phyloP scores from a whole-genome alignment of 2,113 vertebrate genomes.

The Numida meleagris region DNA sequence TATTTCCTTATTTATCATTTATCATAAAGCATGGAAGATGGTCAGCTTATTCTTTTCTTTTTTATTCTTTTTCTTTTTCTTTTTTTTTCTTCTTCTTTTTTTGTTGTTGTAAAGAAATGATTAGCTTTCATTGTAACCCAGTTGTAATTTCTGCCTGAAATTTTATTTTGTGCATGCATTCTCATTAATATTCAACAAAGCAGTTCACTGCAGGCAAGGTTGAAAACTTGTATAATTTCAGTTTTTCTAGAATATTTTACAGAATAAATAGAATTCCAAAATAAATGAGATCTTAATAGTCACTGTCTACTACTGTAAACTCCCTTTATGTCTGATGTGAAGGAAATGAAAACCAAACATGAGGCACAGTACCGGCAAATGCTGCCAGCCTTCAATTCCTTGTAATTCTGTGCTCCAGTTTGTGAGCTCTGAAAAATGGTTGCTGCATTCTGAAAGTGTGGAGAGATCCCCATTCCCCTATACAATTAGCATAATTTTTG shows the following conservation, averaged over 20 bases:
- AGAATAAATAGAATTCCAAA: not conserved
- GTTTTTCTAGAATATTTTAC: conserved; percentile 6
- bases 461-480: not conserved
- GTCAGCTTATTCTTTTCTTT: not conserved
- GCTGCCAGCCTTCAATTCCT: not conserved
- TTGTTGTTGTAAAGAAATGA: not conserved
- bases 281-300: not conserved
- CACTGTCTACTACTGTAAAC: conserved; percentile 1
- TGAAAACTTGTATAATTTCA: not conserved
- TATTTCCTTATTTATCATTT: not conserved
- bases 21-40: not conserved
- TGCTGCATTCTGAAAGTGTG: not conserved
- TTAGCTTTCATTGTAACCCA: not conserved
- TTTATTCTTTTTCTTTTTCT: not conserved
- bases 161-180: not conserved
- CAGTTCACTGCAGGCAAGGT: conserved; percentile 19
- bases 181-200: conserved; percentile 33
- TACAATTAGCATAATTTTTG: not conserved
- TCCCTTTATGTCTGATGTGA: not conserved
- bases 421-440: not conserved
- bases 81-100: not conserved
- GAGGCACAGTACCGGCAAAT: not conserved
- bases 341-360: not conserved
- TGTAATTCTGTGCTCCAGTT: not conserved
- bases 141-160: not conserved